A percentile compares a stretch with the other conserved stretches of the same genome.
Evolutionary conservation across 35 echinoderm and acorn worm species (phyloP).

Genomic region (Lytechinus variegatus): DNA sequence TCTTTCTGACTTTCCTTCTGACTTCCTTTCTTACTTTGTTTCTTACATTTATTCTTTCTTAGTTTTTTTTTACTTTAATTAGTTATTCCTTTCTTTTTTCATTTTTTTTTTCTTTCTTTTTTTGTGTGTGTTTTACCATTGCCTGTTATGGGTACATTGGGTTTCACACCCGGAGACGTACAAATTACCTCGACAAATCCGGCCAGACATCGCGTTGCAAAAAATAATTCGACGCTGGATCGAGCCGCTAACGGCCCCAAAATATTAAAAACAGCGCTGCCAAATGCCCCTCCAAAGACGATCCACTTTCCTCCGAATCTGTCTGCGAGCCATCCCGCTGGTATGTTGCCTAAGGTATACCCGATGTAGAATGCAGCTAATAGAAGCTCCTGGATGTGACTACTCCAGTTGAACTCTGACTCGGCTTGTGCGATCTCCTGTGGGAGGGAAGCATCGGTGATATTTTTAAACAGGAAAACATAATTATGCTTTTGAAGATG

Average conservation of each 20-base stretch:
- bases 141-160: no score
- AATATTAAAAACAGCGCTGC: background rate
- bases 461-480: no score
- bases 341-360: background rate
- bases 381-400: background rate
- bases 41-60: no score
- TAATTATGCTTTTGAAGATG: no score
- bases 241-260: background rate
- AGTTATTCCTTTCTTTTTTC: no score
- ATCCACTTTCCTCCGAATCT: background rate
- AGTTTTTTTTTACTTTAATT: no score
- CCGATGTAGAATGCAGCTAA: slow-evolving; percentile 3
- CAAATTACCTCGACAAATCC: background rate
- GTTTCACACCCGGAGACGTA: no score
- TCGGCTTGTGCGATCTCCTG: background rate
- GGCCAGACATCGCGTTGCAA: background rate
- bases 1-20: no score
- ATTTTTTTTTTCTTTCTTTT: no score
- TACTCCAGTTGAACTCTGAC: background rate
- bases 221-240: background rate
- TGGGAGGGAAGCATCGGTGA: background rate
- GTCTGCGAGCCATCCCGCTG: background rate
- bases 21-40: no score
- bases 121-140: no score
- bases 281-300: background rate